Percentiles rank a stretch among this genome's conserved stretches.
Evolutionary conservation across 2,113 vertebrate genomes (phyloP).

Genomic region (Centropus bengalensis): DNA sequence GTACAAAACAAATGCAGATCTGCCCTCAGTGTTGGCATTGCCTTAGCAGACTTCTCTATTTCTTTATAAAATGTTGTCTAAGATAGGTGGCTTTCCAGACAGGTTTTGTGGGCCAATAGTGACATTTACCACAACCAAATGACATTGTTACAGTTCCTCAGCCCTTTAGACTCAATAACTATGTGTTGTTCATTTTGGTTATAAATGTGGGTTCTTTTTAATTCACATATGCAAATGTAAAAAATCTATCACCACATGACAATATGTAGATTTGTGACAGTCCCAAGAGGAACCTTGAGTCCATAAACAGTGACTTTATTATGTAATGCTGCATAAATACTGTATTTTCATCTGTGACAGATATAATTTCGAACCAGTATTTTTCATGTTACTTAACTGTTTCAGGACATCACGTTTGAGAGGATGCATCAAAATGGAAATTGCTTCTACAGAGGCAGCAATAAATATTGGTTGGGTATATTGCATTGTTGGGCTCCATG

Average conservation of each 20-base stretch:
- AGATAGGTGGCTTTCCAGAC: background rate
- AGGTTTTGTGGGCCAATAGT: slow-evolving; percentile 11
- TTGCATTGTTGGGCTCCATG: slow-evolving; percentile 54
- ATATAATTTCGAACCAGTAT: slow-evolving; percentile 77
- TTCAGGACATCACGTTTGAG: slow-evolving; percentile 72
- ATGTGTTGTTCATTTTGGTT: background rate
- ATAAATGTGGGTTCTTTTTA: slow-evolving; percentile 19
- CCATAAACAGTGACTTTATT: slow-evolving; percentile 74
- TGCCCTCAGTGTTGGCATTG: background rate
- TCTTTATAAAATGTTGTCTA: background rate
- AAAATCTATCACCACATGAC: slow-evolving; percentile 43
- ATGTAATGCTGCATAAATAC: slow-evolving; percentile 78
- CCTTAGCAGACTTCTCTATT: background rate
- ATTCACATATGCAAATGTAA: slow-evolving; percentile 54
- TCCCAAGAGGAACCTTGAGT: slow-evolving; percentile 62
- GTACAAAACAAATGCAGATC: background rate
- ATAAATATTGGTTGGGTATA: slow-evolving; percentile 75
- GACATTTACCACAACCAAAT: slow-evolving; percentile 42
- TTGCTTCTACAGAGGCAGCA: slow-evolving; percentile 75
- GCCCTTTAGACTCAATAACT: background rate
- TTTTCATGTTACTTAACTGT: slow-evolving; percentile 79
- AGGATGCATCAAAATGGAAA: slow-evolving; percentile 79
- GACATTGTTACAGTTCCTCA: slow-evolving; percentile 9
- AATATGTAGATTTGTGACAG: slow-evolving; percentile 63
- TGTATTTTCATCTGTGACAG: slow-evolving; percentile 78